A percentile compares a stretch with the other conserved stretches of the same genome.
Conservation (phyloP, 1,140 invertebrate genomes). For the Microvelia longipes region DNA sequence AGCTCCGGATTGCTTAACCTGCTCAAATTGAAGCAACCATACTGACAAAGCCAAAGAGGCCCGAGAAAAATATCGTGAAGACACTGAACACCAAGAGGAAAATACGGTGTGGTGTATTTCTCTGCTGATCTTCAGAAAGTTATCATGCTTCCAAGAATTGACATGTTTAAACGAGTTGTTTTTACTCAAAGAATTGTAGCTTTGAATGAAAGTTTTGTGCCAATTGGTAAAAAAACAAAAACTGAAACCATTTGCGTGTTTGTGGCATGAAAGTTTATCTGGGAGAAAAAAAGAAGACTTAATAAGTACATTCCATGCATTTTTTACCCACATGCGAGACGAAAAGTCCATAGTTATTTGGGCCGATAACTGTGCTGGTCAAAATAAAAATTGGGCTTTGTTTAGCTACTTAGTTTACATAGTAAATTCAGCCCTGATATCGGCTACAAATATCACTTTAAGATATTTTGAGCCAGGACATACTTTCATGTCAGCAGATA, state of each 20-base stretch:
- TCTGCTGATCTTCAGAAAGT: slow-evolving; percentile 18
- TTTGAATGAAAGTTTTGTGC: slow-evolving; percentile 11
- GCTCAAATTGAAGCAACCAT: slow-evolving; percentile 4
- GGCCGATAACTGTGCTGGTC: slow-evolving; percentile 21
- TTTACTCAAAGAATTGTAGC: slow-evolving; percentile 6
- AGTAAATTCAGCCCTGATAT: slow-evolving; percentile 17
- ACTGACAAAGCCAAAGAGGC: background rate
- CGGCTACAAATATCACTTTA: slow-evolving; percentile 17
- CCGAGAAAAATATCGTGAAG: background rate
- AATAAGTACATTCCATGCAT: slow-evolving; percentile 14
- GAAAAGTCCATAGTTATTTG: slow-evolving; percentile 16
- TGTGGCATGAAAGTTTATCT: slow-evolving; percentile 12
- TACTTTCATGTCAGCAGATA: slow-evolving; percentile 25
- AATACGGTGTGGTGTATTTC: background rate
- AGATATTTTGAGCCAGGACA: slow-evolving; percentile 23
- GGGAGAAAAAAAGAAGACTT: slow-evolving; percentile 22
- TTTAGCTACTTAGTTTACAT: slow-evolving; percentile 11
- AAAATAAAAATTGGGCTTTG: slow-evolving; percentile 17
- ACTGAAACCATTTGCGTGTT: slow-evolving; percentile 1
- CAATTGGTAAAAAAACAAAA: slow-evolving; percentile 1
- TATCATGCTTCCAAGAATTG: slow-evolving; percentile 17
- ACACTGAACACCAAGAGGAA: slow-evolving; percentile 2
- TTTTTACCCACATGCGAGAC: slow-evolving; percentile 2
- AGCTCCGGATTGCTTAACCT: slow-evolving; percentile 1
- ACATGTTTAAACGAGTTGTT: slow-evolving; percentile 15